phyloP scores from a whole-genome alignment of 2,888 invertebrate species.

The Autographa pulchrina region DNA sequence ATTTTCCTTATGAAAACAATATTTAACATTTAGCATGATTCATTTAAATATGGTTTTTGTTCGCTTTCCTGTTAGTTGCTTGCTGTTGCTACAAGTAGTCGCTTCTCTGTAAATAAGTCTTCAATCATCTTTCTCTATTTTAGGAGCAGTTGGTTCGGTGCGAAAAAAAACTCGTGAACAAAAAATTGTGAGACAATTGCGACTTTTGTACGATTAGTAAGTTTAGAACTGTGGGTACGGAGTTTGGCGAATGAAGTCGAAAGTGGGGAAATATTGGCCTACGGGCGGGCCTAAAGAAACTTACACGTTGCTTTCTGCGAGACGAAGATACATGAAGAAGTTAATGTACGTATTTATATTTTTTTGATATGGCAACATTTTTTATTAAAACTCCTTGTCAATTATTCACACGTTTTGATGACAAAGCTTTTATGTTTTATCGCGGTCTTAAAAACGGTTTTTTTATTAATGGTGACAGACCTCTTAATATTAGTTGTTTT shows the following conservation, averaged over 20 bases:
- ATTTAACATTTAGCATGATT: slow-evolving; percentile 56
- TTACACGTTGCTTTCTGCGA: slow-evolving; percentile 90
- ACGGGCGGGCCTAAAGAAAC: slow-evolving; percentile 89
- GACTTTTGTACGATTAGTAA: slow-evolving; percentile 55
- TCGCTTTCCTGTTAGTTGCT: slow-evolving; percentile 52
- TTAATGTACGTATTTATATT: slow-evolving; percentile 88
- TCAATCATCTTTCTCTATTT: slow-evolving; percentile 80
- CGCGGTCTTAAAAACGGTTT: no score
- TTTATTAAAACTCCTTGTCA: neutral
- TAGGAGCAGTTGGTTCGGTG: slow-evolving; percentile 66
- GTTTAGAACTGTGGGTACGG: slow-evolving; percentile 60
- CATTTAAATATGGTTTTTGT: slow-evolving; percentile 31
- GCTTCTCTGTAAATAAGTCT: slow-evolving; percentile 78
- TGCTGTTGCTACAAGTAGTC: slow-evolving; percentile 49
- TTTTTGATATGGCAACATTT: neutral
- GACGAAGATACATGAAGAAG: slow-evolving; percentile 91
- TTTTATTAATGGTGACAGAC: no score
- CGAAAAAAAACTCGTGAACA: slow-evolving; percentile 57
- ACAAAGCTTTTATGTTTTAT: no score
- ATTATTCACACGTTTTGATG: neutral
- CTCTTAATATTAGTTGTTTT: no score
- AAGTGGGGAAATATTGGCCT: slow-evolving; percentile 91
- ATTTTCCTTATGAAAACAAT: slow-evolving; percentile 46
- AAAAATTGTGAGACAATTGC: slow-evolving; percentile 51
- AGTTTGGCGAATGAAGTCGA: slow-evolving; percentile 86